These are phyloP conservation scores for Ifrita kowaldi DNA, from an alignment of 2,113 vertebrate genomes.

Conservation along the genomic window DNA sequence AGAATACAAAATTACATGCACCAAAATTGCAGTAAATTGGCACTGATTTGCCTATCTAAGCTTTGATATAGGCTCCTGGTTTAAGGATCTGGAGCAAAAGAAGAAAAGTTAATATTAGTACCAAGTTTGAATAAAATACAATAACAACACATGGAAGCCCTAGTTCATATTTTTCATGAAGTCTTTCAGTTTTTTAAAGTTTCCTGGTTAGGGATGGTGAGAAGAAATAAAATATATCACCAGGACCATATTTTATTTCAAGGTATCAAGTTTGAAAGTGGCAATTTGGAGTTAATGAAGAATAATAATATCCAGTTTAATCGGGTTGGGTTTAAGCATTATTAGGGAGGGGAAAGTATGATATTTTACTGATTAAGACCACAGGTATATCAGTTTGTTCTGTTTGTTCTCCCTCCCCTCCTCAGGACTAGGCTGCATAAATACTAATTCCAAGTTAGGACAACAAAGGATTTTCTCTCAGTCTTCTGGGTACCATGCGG, in stretches of 20 bases:
- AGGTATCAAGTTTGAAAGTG: constrained; percentile 1
- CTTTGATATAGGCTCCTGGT: constrained; percentile 10
- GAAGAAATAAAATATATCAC: constrained; percentile 10
- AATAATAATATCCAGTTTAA: constrained; percentile 5
- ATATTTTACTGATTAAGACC: neutral
- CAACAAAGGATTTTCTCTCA: constrained; percentile 34
- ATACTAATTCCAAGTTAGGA: constrained; percentile 36
- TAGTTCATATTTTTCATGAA: neutral
- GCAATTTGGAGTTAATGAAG: constrained; percentile 24
- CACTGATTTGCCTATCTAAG: constrained; percentile 47
- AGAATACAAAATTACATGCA: constrained; percentile 5
- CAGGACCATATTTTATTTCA: neutral
- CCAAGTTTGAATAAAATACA: constrained; percentile 22
- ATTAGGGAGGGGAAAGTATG: neutral
- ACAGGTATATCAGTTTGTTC: neutral
- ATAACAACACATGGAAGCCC: constrained; percentile 6
- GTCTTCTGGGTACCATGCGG: constrained; percentile 18
- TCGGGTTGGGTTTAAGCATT: neutral
- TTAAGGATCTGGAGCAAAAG: neutral
- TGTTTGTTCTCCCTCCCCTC: neutral
- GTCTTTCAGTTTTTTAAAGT: neutral
- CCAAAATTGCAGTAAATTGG: constrained; percentile 44
- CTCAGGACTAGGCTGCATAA: neutral
- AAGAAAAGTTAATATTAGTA: neutral
- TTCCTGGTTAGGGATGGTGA: neutral